Base-by-base conservation (phyloP, 1,140 invertebrate species). In the Drosophila littoralis region DNA sequence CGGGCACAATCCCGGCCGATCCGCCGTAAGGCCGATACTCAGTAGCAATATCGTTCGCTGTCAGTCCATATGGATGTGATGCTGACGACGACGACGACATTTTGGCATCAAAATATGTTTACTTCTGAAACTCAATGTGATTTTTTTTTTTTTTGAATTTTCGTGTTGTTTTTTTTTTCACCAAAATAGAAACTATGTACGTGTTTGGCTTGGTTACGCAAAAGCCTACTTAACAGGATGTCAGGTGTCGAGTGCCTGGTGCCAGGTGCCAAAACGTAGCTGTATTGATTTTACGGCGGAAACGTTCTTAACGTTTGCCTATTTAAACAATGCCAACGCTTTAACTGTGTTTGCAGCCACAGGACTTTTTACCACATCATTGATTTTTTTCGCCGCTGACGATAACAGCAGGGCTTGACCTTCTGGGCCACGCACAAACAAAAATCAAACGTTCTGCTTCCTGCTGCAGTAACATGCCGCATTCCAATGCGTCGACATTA, bases 1-100 rank as follows among this genome's bases (percentile, higher is more conserved):
- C 40, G 38, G 52, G 7, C 51, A 65, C 28, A 28, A 36, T 70
- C n/a, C 71, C 65, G 4, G 63, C 35, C 1, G 63, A 43, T 17
- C 68, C 73, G 22, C 65, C 55, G 54, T 73, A 69, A 12, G 42
- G 50, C 17, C 38, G 64, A 60, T 52, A 81, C 22, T 89, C 70
- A n/a, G 13, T 68, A 10, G 63, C 43, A 46, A 75, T 43, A 51
- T 78, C 67, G 36, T 75, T 69, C 40, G 67, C 38, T 57, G 67
- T 69, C 13, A 84, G 65, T 15, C 68, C 80, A 71, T 81, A 75
- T 45, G 74, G 52, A 55, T 81, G 67, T 51, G 61, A 22, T 65
- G 75, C 13, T n/a, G 81, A 57, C 7, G 75, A 61, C 28, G 72
- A 9, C 54, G 71, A 68, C 17, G 68, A 64, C 83, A 89, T 88